phyloP scores from a whole-genome alignment of 2,888 invertebrate species.

The Noctua comes region DNA sequence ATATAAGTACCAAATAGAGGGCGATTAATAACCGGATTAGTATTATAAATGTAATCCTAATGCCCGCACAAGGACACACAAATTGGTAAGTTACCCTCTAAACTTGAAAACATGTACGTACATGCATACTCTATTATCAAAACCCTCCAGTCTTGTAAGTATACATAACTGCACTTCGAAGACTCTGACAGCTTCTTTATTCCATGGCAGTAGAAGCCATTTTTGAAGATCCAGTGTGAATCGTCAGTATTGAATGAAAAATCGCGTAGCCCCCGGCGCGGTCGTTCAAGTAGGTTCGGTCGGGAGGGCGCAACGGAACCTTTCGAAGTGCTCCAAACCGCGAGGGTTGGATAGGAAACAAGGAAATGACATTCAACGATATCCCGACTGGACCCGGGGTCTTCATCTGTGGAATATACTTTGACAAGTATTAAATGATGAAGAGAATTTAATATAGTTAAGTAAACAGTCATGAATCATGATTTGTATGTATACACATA shows the following conservation, averaged over 20 bases:
- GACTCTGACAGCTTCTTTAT: background rate
- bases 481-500: background rate
- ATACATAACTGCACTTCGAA: background rate
- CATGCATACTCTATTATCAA: slow-evolving; percentile 39
- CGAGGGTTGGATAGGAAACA: slow-evolving; percentile 55
- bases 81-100: slow-evolving; percentile 36
- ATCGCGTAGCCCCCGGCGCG: slow-evolving; percentile 24
- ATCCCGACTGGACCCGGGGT: slow-evolving; percentile 1
- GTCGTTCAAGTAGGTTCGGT: slow-evolving; percentile 49
- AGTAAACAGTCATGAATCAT: background rate
- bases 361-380: slow-evolving; percentile 50
- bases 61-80: slow-evolving; percentile 7
- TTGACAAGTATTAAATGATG: slow-evolving; percentile 28
- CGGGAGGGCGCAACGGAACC: slow-evolving; percentile 61
- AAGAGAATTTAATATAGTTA: slow-evolving; percentile 4
- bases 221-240: background rate
- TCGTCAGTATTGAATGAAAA: slow-evolving; percentile 19
- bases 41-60: slow-evolving; percentile 26
- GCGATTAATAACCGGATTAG: slow-evolving; percentile 2
- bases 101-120: slow-evolving; percentile 19
- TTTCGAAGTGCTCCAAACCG: slow-evolving; percentile 56
- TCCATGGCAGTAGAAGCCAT: background rate
- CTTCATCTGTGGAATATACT: slow-evolving; percentile 34
- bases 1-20: background rate
- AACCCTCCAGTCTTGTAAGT: slow-evolving; percentile 5